Percentiles rank a stretch among this genome's conserved stretches.
Evolutionary conservation across 2,797 vertebrate genomes (phyloP).

Genomic region (Hipposideros larvatus): DNA sequence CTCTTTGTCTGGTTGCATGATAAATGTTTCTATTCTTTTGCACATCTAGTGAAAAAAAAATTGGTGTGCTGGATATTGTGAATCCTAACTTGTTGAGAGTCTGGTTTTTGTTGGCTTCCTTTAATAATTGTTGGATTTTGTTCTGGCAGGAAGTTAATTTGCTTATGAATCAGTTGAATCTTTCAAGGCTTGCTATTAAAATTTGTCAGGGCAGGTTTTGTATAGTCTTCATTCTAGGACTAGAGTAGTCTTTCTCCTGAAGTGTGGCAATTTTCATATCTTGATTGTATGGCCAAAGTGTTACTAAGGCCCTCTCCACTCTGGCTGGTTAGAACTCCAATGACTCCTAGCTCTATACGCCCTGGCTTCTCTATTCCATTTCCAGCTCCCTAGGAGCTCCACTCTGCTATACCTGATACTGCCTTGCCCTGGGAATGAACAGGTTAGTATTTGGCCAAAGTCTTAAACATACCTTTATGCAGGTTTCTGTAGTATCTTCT

Average conservation of each 20-base stretch:
- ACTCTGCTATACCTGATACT: neutral
- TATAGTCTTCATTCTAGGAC: neutral
- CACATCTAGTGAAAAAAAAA: neutral
- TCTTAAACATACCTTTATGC: neutral
- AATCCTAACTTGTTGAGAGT: neutral
- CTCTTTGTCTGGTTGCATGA: neutral
- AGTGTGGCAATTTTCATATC: neutral
- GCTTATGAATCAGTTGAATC: neutral
- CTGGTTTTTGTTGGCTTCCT: constrained; percentile 54
- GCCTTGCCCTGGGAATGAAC: neutral
- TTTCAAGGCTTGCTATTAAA: neutral
- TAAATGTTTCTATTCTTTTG: neutral
- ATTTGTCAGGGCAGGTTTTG: neutral
- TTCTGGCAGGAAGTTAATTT: constrained; percentile 23
- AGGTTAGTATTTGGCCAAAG: neutral
- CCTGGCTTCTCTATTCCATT: neutral
- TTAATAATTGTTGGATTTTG: constrained; percentile 20
- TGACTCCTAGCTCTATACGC: rapidly evolving
- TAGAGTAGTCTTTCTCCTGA: neutral
- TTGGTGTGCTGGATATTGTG: neutral
- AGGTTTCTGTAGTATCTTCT: neutral
- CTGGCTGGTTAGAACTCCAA: neutral
- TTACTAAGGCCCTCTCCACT: neutral
- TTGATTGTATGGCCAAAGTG: neutral
- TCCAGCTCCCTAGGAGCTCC: neutral